Conservation (phyloP, 2,113 vertebrate genomes). For the Benitochromis conjunctus region DNA sequence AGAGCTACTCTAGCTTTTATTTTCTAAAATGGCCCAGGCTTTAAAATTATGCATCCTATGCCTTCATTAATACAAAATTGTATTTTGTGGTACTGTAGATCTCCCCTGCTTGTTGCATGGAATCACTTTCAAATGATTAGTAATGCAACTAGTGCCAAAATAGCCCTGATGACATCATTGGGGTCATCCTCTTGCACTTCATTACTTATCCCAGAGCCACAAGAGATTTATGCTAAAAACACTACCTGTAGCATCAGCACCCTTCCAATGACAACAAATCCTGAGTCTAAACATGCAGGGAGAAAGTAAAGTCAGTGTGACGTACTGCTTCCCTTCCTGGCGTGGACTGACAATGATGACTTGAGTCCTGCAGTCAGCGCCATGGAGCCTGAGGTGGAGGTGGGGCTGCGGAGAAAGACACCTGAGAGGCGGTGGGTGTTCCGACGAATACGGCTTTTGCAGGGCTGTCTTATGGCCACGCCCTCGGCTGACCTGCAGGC, state of each 20-base stretch:
- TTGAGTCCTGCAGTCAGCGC: constrained; percentile 26
- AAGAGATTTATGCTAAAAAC: not conserved
- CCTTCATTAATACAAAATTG: too few species aligned
- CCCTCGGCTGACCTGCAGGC: constrained; percentile 56
- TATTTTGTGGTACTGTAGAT: not conserved
- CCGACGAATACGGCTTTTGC: constrained; percentile 66
- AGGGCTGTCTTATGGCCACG: constrained; percentile 54
- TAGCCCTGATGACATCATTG: not conserved
- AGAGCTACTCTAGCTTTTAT: not conserved
- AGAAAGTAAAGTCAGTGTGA: not conserved
- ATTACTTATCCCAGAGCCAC: not conserved
- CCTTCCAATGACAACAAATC: not conserved
- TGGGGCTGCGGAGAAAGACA: constrained; percentile 63
- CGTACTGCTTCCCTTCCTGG: constrained; percentile 57
- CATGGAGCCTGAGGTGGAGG: constrained; percentile 26
- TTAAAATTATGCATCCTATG: not conserved
- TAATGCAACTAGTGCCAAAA: not conserved
- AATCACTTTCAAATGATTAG: not conserved
- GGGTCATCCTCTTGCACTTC: not conserved
- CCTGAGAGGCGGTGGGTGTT: constrained; percentile 75
- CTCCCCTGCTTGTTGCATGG: not conserved
- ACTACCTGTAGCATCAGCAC: not conserved
- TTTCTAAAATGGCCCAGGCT: not conserved
- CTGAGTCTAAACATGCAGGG: not conserved
- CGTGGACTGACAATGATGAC: constrained; percentile 24